A percentile compares a stretch with the other conserved stretches of the same genome.
Evolutionary conservation across 2,797 vertebrate genomes (phyloP).

Genomic region (Ispidina picta): DNA sequence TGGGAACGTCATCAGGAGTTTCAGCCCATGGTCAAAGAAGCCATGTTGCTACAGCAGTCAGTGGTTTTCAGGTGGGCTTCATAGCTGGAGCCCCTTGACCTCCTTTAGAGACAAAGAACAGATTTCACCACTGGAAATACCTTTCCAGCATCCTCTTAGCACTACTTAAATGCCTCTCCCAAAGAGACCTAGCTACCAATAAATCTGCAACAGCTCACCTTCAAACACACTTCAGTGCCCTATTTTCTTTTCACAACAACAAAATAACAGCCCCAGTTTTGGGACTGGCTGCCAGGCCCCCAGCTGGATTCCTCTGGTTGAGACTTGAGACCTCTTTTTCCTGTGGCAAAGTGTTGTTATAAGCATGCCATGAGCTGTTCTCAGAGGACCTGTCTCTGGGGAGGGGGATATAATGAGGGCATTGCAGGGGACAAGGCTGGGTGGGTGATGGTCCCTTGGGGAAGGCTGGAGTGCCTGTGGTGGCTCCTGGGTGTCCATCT

Average conservation of each 20-base stretch:
- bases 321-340: neutral
- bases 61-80: neutral
- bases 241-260: constrained; percentile 12
- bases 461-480: neutral
- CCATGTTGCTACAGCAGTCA: neutral
- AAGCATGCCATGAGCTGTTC: fast-evolving
- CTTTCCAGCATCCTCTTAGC: neutral
- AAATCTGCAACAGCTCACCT: constrained; percentile 29
- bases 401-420: fast-evolving
- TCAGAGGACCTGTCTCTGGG: fast-evolving
- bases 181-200: neutral
- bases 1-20: fast-evolving
- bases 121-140: neutral
- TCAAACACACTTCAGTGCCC: neutral
- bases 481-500: neutral
- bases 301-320: neutral
- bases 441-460: fast-evolving
- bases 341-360: neutral
- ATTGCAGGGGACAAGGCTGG: neutral
- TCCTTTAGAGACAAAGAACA: neutral
- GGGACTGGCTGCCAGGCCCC: neutral
- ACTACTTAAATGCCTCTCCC: neutral
- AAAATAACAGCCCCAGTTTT: neutral
- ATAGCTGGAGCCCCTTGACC: neutral
- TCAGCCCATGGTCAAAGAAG: neutral